These are phyloP conservation scores for Euclidia mi DNA, from an alignment of 2,888 invertebrate species.

Conservation along the genomic window DNA sequence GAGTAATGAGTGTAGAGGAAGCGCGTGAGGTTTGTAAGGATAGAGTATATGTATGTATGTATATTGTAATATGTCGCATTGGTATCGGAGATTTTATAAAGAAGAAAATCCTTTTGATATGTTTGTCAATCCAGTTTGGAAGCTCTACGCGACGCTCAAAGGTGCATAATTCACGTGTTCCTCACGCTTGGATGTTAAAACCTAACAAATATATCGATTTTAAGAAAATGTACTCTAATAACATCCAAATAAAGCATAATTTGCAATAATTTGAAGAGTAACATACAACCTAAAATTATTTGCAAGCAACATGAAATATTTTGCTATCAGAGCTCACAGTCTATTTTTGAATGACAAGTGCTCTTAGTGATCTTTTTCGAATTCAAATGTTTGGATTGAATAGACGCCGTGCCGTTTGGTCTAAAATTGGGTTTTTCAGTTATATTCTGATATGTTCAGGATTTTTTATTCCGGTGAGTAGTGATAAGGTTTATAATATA, in stretches of 20 bases:
- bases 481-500: constrained; percentile 20
- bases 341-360: too few relatives aligned
- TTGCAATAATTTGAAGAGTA: constrained; percentile 12
- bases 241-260: constrained; percentile 2
- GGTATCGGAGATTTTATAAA: constrained; percentile 30
- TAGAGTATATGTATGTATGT: too few relatives aligned
- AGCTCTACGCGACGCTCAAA: constrained; percentile 42
- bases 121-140: too few relatives aligned
- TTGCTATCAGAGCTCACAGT: too few relatives aligned
- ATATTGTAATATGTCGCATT: too few relatives aligned
- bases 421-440: constrained; percentile 44
- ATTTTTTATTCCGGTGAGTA: constrained; percentile 17
- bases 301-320: too few relatives aligned
- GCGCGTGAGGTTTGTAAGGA: too few relatives aligned
- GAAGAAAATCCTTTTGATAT: constrained; percentile 28
- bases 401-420: constrained; percentile 33
- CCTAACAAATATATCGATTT: constrained; percentile 7
- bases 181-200: constrained; percentile 36
- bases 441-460: too few relatives aligned
- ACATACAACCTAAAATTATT: too few relatives aligned
- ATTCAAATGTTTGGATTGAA: constrained; percentile 47
- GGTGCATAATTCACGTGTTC: constrained; percentile 52
- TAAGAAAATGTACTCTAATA: constrained; percentile 19
- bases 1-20: too few relatives aligned
- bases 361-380: too few relatives aligned